Evolutionary conservation across 1,140 invertebrate species (phyloP).

Genomic region (Tribolium castaneum): DNA sequence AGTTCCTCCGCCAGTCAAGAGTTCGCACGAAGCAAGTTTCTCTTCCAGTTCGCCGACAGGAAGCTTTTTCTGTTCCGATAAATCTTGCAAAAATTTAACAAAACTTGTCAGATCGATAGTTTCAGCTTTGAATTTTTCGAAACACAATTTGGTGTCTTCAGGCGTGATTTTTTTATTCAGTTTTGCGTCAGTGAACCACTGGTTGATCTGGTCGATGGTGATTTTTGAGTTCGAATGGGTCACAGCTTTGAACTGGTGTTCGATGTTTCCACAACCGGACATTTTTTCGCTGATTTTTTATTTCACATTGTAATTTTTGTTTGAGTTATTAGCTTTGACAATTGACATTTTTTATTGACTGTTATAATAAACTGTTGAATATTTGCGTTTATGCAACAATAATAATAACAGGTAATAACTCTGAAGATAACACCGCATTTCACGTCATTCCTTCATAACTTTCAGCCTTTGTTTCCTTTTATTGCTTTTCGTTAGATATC

Average conservation of each 20-base stretch:
- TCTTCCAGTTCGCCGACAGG: neutral
- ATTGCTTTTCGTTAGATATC: too few relatives aligned
- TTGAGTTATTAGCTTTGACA: too few relatives aligned
- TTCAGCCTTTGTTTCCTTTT: too few relatives aligned
- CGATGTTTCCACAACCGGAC: neutral
- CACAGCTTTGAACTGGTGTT: slow-evolving; percentile 3
- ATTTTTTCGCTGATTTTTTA: neutral
- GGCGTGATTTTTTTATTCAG: neutral
- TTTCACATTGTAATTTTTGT: too few relatives aligned
- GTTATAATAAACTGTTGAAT: too few relatives aligned
- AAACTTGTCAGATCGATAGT: neutral
- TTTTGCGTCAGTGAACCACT: neutral
- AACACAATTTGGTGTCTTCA: neutral
- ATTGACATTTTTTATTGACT: too few relatives aligned
- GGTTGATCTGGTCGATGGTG: neutral
- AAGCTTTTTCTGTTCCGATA: neutral
- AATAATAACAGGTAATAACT: too few relatives aligned
- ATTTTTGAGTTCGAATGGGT: neutral
- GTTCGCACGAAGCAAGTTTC: neutral
- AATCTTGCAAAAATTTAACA: neutral
- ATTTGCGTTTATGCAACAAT: too few relatives aligned
- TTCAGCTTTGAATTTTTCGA: neutral
- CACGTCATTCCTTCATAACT: too few relatives aligned
- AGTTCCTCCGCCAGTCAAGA: neutral
- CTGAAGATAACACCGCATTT: too few relatives aligned